Evolutionary conservation across 2,888 invertebrate genomes (phyloP).

Genomic region (Aelia acuminata): DNA sequence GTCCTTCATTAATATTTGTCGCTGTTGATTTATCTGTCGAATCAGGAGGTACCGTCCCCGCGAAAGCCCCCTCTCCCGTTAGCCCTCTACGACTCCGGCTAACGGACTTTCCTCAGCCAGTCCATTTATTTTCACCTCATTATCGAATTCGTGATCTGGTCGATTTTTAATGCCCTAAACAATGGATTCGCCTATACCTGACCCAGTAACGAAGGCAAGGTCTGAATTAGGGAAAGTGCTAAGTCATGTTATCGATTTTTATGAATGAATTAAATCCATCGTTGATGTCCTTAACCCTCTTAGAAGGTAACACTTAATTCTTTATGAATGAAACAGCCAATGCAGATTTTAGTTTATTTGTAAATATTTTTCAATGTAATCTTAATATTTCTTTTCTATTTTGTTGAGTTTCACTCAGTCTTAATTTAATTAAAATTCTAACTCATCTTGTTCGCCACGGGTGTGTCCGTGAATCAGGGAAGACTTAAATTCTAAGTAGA

Average conservation of each 20-base stretch:
- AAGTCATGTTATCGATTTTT: neutral
- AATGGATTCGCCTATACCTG: neutral
- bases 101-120: neutral
- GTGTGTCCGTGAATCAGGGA: no score
- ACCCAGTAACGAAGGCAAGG: neutral
- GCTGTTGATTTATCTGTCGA: slow-evolving; percentile 40
- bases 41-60: slow-evolving; percentile 22
- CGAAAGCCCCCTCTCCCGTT: slow-evolving; percentile 30
- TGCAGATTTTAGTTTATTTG: neutral
- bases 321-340: neutral
- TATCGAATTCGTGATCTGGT: neutral
- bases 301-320: neutral
- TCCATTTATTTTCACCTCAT: slow-evolving; percentile 13
- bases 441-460: no score
- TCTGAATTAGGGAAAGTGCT: slow-evolving; percentile 16
- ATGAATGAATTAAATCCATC: neutral
- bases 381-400: no score
- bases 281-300: neutral
- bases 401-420: no score
- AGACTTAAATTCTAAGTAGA: no score
- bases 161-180: neutral
- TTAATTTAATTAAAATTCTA: no score
- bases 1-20: slow-evolving; percentile 45
- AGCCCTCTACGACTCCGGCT: neutral
- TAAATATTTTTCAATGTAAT: no score